Conservation (phyloP, 2,113 vertebrate genomes). For the Microcebus murinus region DNA sequence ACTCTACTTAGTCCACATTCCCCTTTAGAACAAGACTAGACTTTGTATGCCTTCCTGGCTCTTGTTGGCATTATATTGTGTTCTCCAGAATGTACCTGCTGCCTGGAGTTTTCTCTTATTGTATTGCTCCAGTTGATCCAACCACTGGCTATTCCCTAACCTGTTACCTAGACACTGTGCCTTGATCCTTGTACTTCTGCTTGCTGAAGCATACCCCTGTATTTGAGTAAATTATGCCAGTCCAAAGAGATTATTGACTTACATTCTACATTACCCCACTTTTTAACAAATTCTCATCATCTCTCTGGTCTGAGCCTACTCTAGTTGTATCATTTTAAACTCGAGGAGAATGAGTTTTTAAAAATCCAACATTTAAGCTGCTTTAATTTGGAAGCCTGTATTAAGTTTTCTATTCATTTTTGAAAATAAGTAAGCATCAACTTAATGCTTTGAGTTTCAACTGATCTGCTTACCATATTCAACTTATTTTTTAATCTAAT, state of each 20-base stretch:
- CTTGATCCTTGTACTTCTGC: not conserved
- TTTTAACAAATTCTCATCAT: not conserved
- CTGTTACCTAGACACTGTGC: not conserved
- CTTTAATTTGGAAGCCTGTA: not conserved
- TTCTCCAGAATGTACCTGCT: not conserved
- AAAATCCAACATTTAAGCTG: not conserved
- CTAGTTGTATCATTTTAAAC: not conserved
- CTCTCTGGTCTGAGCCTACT: not conserved
- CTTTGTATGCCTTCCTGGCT: not conserved
- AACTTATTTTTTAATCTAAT: constrained; percentile 23
- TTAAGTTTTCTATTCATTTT: constrained; percentile 3
- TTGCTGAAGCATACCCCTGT: not conserved
- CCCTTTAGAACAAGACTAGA: not conserved
- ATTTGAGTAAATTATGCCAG: not conserved
- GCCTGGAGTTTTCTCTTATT: not conserved
- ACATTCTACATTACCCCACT: not conserved
- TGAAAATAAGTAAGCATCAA: not conserved
- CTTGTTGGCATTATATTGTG: fast-evolving
- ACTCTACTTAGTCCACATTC: not conserved
- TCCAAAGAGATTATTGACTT: not conserved
- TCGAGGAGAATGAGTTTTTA: not conserved
- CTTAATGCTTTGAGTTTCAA: constrained; percentile 8
- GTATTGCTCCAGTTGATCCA: no score
- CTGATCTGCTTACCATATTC: constrained; percentile 3
- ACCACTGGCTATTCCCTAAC: not conserved